A percentile compares a stretch with the other conserved stretches of the same genome.
phyloP scores from a whole-genome alignment of 2,113 vertebrate genomes.

The Hypomesus transpacificus region DNA sequence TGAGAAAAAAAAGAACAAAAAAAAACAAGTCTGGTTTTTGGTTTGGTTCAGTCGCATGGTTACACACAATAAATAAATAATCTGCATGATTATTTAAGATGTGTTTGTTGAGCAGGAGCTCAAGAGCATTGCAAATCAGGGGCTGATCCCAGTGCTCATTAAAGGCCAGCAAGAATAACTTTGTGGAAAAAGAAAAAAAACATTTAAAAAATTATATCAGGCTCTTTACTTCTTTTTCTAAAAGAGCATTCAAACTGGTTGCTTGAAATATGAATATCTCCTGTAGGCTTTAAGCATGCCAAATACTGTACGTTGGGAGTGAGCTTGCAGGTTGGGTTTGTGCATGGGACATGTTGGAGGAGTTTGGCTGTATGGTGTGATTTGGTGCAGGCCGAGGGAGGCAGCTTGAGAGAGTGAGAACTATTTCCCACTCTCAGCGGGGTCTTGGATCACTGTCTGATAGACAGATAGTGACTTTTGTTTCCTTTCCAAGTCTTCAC shows the following conservation, averaged over 20 bases:
- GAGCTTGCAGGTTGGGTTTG: neutral
- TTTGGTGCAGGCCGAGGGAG: conserved; percentile 13
- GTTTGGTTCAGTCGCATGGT: conserved; percentile 58
- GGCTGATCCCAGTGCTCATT: conserved; percentile 33
- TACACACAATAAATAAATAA: conserved; percentile 63
- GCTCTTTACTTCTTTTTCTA: conserved; percentile 23
- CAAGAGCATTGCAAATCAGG: conserved; percentile 33
- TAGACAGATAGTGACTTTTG: neutral
- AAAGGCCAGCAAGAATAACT: conserved; percentile 18
- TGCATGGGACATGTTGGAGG: conserved; percentile 7
- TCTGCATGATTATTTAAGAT: conserved; percentile 56
- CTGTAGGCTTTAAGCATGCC: neutral
- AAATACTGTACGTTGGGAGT: conserved; percentile 4
- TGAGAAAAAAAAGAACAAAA: conserved; percentile 9
- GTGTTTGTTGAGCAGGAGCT: conserved; percentile 37
- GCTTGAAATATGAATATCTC: neutral
- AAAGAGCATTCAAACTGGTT: conserved; percentile 13
- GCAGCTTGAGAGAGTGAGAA: conserved; percentile 28
- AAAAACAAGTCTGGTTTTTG: too few species aligned
- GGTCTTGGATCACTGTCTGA: conserved; percentile 40
- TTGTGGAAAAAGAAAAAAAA: conserved; percentile 2
- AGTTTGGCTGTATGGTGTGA: conserved; percentile 11
- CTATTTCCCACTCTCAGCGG: conserved; percentile 19
- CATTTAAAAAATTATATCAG: too few species aligned
- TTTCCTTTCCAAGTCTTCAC: neutral